Evolutionary conservation across 2,888 invertebrate genomes (phyloP), one percentile per base, ranked within the genome.

Genomic region (Pemphredon lugubris): DNA sequence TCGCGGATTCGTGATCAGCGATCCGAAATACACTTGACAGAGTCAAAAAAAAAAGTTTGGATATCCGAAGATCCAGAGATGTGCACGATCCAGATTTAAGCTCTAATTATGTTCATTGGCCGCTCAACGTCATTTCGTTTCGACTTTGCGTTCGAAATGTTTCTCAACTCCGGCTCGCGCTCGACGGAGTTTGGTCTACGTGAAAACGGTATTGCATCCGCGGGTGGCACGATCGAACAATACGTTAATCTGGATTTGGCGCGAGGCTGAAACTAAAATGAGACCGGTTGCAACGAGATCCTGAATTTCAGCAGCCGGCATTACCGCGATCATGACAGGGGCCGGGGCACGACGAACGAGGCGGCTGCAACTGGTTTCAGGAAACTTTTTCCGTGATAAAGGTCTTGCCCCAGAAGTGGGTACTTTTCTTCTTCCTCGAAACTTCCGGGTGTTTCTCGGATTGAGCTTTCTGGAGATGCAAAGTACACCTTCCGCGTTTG

Each of bases 381-480:
- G 39, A 75, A 75, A 75, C 47, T n/a, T 74, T 75, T 60, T 45
- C 32, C 23, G 32, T 50, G 71, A 74, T 75, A 75, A 75, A 66
- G 60, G 63, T 51, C 57, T 48, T 55, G 23, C 47, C 51, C 26
- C 18, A 26, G 48, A 44, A 70, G 70, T 48, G 55, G 59, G 40
- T 57, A 63, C 45, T 67, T 64, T 67, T 63, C 70, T 73, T 65
- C 42, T 50, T 65, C 42, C 54, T 9, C 44, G 53, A 60, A 40
- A 50, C 37, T 64, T 7, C 53, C 50, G 65, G 50, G 34, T 37
- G 50, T 44, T 26, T 42, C 20, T 39, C 18, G 58, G 48, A 37
- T 73, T 55, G 69, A 61, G 55, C 61, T 63, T 64, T 58, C 54
- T 47, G 45, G 44, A 61, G 73, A 73, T 61, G 65, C 73, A 61